Base-by-base conservation (phyloP, 53 echinoderm and acorn worm genomes). In the Luidia sarsii region DNA sequence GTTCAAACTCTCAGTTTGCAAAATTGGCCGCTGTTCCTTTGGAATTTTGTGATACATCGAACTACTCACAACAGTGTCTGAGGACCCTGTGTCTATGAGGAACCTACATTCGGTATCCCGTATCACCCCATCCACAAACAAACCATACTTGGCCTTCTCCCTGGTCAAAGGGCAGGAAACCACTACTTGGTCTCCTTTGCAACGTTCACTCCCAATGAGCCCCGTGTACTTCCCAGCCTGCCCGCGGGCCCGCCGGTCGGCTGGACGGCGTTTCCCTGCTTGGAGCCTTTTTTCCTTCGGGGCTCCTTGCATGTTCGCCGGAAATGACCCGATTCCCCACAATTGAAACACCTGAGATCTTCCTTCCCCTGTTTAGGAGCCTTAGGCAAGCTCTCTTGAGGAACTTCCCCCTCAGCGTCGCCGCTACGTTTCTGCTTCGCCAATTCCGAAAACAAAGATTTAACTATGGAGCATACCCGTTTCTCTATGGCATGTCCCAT, bases 31-130 rank as follows among this genome's bases (percentile, higher is more conserved):
- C 31, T 51, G 21, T 51, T 86, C 72, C 13, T 16, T 9, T 3
- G 71, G 64, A 18, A 90, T 71, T 31, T 30, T 32, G 48, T 72
- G 68, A 73, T 86, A 90, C 27, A 75, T 23, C 23, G 41, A n/a
- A n/a, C 57, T 66, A 27, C 71, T 73, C 4, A 85, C 2, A 18
- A 90, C 65, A 0, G 83, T 89, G 22, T 67, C 89, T 16, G 89
- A 75, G 16, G 83, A 67, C 15, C 89, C 89, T 3, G 88, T 90
- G 45, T 90, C 90, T 4, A 90, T 21, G 14, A 85, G 39, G 23
- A 81, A 80, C 13, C 31, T 48, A 33, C 64, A 71, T 19, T 56
- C 28, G 53, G 71, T 82, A 10, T 20, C 36, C 18, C 67, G 20
- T 24, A 90, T 35, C 25, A 18, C 33, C 21, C 81, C 90, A 33